Evolutionary conservation across 2,113 vertebrate species (phyloP), one percentile per base, ranked within the genome.

Genomic region (Megaleporinus macrocephalus): DNA sequence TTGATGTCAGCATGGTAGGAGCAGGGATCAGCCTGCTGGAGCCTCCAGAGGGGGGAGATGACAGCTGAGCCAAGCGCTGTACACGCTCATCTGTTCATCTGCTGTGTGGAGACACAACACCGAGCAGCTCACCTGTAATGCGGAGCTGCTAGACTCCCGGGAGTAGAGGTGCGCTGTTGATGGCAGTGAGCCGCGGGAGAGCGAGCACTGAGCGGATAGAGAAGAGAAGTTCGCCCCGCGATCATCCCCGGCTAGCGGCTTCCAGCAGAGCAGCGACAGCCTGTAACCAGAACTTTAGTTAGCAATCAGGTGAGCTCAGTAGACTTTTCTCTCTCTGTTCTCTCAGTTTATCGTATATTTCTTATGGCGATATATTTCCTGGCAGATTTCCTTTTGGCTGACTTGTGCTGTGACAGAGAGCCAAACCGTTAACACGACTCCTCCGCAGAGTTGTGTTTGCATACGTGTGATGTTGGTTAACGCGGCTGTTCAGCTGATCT

Each of bases 61-160:
- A 95, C 93, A 95, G 93, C 93, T 94, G 92, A 92, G 74, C 71
- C 15, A 63, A 30, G 57, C 73, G 73, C 82, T 81, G 51, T 57
- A 82, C 33, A 26, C 75, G 66, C 51, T 79, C 59, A 57, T 70
- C 69, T 80, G 30, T 9, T 44, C 59, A 70, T 71, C 71, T 44
- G 26, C 47, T 36, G n/a, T 26, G 44, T 73, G 27, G 20, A 51
- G 20, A 49, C 57, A 71, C 18, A 59, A 59, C 36, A 55, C 33
- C 53, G 24, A 4, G 36, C 5, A 78, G 13, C 47, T 26, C 20
- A 3, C 55, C 24, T 51, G 5, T 61, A 57, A 29, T 12, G 5
- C 29, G 49, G 12, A 62, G 57, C 51, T 9, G 55, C 51, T 65
- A 33, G 36, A 66, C 36, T 41, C 61, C 22, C 14, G 36, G 12